Conservation (phyloP, 2,888 invertebrate genomes). For the Melinaea menophilus region DNA sequence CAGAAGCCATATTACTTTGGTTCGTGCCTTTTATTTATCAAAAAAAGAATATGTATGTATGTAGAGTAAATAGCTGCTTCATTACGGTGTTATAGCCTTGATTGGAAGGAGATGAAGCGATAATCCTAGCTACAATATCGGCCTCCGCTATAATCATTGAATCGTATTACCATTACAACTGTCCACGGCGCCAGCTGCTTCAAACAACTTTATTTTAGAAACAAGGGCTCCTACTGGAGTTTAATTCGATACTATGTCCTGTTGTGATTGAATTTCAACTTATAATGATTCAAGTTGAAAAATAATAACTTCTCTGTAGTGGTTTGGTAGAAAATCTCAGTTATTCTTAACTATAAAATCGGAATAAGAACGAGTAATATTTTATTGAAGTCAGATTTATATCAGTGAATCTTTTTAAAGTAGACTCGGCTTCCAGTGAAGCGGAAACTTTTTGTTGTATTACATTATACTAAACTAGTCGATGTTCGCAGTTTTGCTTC, state of each 20-base stretch:
- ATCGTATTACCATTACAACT: constrained; percentile 75
- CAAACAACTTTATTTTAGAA: constrained; percentile 68
- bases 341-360: constrained; percentile 4
- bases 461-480: too few species aligned
- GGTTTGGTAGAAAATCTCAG: constrained; percentile 10
- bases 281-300: constrained; percentile 29
- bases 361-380: constrained; percentile 2
- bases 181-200: constrained; percentile 70
- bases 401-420: constrained; percentile 1
- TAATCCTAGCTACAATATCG: constrained; percentile 40
- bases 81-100: background rate
- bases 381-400: background rate
- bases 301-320: constrained; percentile 25
- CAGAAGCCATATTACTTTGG: background rate
- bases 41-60: background rate
- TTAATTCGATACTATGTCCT: constrained; percentile 33
- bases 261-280: constrained; percentile 32
- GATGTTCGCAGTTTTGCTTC: too few species aligned
- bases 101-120: constrained; percentile 15
- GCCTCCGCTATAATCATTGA: constrained; percentile 69
- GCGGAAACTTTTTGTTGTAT: background rate
- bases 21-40: background rate
- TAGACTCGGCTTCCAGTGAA: background rate
- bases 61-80: background rate
- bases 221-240: constrained; percentile 34